Base-by-base conservation (phyloP, 2,888 invertebrate species). In the Drosophila recens region DNA sequence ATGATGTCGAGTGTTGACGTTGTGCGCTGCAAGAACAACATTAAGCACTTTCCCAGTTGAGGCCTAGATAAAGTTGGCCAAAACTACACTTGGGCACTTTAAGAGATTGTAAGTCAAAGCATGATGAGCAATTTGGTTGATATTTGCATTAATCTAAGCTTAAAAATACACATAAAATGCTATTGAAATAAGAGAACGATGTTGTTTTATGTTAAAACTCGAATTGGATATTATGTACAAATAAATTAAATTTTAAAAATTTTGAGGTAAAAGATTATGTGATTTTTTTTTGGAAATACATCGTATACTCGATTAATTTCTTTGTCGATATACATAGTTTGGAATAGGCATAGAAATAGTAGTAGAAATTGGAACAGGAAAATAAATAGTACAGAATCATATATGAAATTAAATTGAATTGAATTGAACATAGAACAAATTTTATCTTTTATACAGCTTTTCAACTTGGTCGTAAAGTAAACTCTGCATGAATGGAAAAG, bases 1-100 rank as follows among this genome's bases (percentile, higher is more conserved):
- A 45, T 46, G 59, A 63, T 49, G 52, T 48, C 17, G 52, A 48
- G 67, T 67, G 69, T 59, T 67, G 67, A 54, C 38, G 48, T 58
- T 69, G 51, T 30, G 20, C 33, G 71, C 54, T 36, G 49, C 23
- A 58, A 43, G 62, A 61, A 69, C 51, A 70, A 63, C 57, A 70
- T 53, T 20, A 46, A 72, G 66, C 72, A 72, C 72, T 72, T 56
- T 57, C 61, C 56, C 36, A 61, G 67, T 17, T 33, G 17, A 40
- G 57, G 49, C 71, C 65, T 53, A 54, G 57, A 48, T 64, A 56
- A 66, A 74, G 74, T 76, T 76, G 58, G 72, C 57, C 61, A 62
- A 62, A 72, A 74, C 72, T 57, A 74, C 27, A 58, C 27, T 53
- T 54, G 33, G 40, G 49, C 59, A 61, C 73, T 74, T 74, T 57